These are phyloP conservation scores for Chrysogorgia sp. DNA, from an alignment of 92 coral and sea anemone genomes.

Conservation along the genomic window DNA sequence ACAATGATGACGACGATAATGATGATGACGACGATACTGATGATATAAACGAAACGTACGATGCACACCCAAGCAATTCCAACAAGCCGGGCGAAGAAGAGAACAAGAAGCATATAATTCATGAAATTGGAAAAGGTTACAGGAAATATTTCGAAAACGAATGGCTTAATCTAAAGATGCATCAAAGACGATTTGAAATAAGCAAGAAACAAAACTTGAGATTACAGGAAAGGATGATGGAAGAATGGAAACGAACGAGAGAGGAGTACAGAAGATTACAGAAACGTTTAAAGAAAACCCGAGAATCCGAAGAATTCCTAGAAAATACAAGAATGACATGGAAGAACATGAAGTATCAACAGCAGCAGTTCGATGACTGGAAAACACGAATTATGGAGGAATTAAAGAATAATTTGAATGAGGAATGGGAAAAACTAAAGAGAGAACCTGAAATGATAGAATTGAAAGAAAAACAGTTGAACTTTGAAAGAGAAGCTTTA, in stretches of 20 bases:
- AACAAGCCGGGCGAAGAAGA: background rate
- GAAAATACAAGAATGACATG: background rate
- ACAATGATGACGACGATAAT: background rate
- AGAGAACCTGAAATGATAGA: conserved; percentile 44
- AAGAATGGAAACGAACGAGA: conserved; percentile 16
- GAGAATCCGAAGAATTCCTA: background rate
- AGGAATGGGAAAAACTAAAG: conserved; percentile 60
- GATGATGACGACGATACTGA: background rate
- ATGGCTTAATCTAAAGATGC: conserved; percentile 24
- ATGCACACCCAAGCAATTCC: background rate
- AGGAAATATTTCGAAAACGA: background rate
- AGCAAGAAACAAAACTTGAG: conserved; percentile 11
- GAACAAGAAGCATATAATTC: background rate
- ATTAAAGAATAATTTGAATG: conserved; percentile 54
- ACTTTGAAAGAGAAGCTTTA: background rate
- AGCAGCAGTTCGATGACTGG: conserved; percentile 63
- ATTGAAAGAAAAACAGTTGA: conserved; percentile 56
- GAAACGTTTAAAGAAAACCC: background rate
- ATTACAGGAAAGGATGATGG: conserved; percentile 12
- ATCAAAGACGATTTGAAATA: conserved; percentile 21
- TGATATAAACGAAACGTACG: background rate
- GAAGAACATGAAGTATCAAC: conserved; percentile 39
- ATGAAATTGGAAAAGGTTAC: background rate
- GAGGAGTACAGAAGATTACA: conserved; percentile 8
- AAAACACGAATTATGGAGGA: conserved; percentile 60